Evolutionary conservation across 2,113 vertebrate species (phyloP).

Genomic region (Merops nubicus): DNA sequence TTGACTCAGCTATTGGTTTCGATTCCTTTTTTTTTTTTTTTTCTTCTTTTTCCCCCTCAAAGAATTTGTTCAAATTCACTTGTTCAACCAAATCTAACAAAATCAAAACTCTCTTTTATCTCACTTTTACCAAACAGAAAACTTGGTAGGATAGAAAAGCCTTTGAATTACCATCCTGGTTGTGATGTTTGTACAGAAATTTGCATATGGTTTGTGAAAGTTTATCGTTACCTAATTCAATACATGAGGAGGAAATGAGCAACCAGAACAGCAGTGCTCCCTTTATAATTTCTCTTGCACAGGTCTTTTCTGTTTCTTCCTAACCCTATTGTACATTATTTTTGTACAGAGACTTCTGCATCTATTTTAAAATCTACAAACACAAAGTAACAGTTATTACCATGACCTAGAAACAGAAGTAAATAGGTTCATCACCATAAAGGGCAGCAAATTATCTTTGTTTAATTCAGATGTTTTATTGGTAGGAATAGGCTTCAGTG

Average conservation of each 20-base stretch:
- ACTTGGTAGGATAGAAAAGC: background rate
- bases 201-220: background rate
- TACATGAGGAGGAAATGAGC: background rate
- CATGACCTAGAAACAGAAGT: background rate
- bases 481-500: background rate
- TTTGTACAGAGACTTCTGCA: background rate
- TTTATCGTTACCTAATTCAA: background rate
- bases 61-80: background rate
- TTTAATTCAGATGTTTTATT: background rate
- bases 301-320: background rate
- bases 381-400: background rate
- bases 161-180: background rate
- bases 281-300: background rate
- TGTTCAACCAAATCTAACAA: background rate
- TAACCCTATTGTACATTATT: background rate
- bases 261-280: background rate
- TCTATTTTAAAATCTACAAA: background rate
- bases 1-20: background rate
- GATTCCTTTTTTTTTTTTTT: background rate
- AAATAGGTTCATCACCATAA: background rate
- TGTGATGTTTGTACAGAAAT: background rate
- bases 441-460: background rate
- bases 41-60: rapidly evolving
- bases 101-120: background rate
- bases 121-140: background rate